Evolutionary conservation across 2,797 vertebrate species (phyloP), one percentile per base, ranked within the genome.

Genomic region (Myiotriccus ornatus): DNA sequence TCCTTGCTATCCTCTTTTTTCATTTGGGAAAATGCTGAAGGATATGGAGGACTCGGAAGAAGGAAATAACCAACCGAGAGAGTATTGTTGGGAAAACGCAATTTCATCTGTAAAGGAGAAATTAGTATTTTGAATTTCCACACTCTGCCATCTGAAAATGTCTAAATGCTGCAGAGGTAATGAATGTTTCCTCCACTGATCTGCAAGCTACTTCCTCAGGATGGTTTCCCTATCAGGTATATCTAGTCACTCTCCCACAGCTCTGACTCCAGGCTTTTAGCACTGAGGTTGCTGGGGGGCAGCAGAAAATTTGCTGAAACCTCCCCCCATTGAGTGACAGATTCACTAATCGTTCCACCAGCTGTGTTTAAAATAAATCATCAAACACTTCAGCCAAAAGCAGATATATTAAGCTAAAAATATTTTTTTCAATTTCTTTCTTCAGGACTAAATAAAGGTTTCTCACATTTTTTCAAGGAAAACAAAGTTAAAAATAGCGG

Each of bases 401-500:
- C 79, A 86, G 65, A 68, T 89, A 55, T 86, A 47, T 91, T 76
- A 73, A 63, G 69, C 82, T 91, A 94, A 95, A 96, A 94, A 93
- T 92, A 68, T 4, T 49, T 84, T 84, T 25, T 63, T 35, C 37
- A 5, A 69, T 86, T 34, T 77, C 39, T 67, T 82, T 90, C 35
- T 87, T 81, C 34, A 41, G 57, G 34, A 55, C 68, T 68, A 89
- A 89, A 78, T 68, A 62, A 39, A 64, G 14, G 12, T 71, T 94
- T 83, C 35, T 64, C 7, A 7, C 43, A 13, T 50, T 95, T 94
- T 82, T 82, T 74, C 2, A 0, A 32, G 75, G 63, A 70, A 84
- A 86, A 62, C 8, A 4, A 69, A 67, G 44, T 47, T 47, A 21
- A 93, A 89, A 92, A 86, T 79, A 79, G 49, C 12, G 43, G 21